Evolutionary conservation across 2,113 vertebrate species (phyloP), one percentile per base, ranked within the genome.

Genomic region (Pogonocichla stellata): DNA sequence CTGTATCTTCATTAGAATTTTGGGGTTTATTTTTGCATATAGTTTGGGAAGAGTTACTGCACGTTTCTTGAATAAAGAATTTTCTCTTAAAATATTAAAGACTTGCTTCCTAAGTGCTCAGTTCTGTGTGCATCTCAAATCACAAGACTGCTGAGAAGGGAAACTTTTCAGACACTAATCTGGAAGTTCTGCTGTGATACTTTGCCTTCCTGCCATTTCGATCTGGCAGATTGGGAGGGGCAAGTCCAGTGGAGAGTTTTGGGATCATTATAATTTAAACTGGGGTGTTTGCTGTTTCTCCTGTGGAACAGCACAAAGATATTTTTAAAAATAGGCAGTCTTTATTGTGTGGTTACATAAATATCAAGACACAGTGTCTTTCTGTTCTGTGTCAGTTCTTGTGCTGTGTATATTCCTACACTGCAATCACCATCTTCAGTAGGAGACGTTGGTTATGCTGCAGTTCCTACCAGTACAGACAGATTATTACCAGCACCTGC

Each of bases 51-150:
- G 53, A 94, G 65, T 86, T 90, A 62, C 16, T 90, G 78, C 66
- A 77, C 15, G 19, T 95, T 77, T 70, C 78, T 69, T 71, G 77
- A 96, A 94, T 97, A 93, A 92, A 95, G 70, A 80, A 71, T 71
- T 95, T 12, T 93, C 33, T 89, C 74, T 75, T 95, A 67, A 94
- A 95, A 95, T 95, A 96, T 95, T 96, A 67, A 97, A 92, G 61
- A 45, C 29, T 75, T 4, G 3, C 69, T 90, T 96, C 83, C 74
- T n/a, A 94, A 90, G 80, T 93, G n/a, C 36, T 92, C 45, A 36
- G n/a, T 90, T 93, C 86, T 86, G 50, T 62, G 70, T 93, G 72
- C 79, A 78, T 96, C 86, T 96, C 73, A 87, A 96, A 93, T 94
- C 88, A 86, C 64, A 95, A 86, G 79, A 84, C 62, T 8, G 4